A percentile compares a stretch with the other conserved stretches of the same genome.
Conservation (phyloP, 2,888 invertebrate species). For the Sturmia bella region DNA sequence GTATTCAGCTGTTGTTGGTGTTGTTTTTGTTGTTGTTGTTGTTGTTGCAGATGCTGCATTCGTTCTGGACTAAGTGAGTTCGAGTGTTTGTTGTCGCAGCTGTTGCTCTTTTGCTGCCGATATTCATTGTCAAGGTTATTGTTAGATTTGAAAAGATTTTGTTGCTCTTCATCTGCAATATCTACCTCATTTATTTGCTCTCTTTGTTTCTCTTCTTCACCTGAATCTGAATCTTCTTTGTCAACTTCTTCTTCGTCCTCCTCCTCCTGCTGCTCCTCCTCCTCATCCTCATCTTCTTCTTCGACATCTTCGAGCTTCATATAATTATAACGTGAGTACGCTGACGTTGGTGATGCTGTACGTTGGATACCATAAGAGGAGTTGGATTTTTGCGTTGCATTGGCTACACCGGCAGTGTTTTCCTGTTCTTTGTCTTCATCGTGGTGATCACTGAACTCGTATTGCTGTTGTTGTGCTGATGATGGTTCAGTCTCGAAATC, state of each 20-base stretch:
- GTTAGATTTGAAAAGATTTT: constrained; percentile 13
- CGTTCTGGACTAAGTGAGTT: constrained; percentile 71
- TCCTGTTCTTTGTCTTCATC: constrained; percentile 43
- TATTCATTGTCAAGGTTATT: constrained; percentile 70
- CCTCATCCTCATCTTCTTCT: constrained; percentile 71
- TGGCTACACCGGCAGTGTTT: neutral
- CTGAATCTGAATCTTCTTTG: constrained; percentile 46
- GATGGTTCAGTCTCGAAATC: constrained; percentile 74
- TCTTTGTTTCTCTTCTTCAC: neutral
- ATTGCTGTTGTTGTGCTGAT: constrained; percentile 23
- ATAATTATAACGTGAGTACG: constrained; percentile 73
- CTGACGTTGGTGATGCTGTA: constrained; percentile 69
- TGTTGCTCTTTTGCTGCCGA: constrained; percentile 37
- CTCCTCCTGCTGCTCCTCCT: constrained; percentile 72
- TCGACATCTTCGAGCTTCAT: constrained; percentile 77
- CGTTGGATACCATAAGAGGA: constrained; percentile 72
- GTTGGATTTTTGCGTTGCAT: constrained; percentile 59
- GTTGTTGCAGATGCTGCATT: constrained; percentile 72
- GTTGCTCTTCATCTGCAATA: constrained; percentile 33
- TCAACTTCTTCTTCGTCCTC: constrained; percentile 48
- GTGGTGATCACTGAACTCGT: constrained; percentile 58
- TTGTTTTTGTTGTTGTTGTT: constrained; percentile 72
- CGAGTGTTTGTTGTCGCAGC: constrained; percentile 32
- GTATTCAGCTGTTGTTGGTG: constrained; percentile 57
- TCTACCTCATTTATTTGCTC: constrained; percentile 12